phyloP scores from a whole-genome alignment of 2,113 vertebrate genomes.

The Anarrhichthys ocellatus region DNA sequence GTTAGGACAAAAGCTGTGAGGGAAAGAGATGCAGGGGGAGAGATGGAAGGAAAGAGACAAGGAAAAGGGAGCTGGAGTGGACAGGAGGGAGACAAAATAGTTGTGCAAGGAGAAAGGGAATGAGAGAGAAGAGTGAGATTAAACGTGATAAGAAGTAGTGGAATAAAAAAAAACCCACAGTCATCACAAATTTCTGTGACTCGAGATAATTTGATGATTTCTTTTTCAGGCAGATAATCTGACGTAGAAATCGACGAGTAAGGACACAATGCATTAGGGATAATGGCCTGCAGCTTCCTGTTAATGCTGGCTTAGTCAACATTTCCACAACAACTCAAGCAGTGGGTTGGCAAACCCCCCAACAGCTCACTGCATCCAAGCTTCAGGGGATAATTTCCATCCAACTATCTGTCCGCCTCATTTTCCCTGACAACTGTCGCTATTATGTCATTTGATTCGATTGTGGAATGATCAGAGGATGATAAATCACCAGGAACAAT shows the following conservation, averaged over 20 bases:
- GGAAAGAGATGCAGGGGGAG: background rate
- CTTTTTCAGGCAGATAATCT: constrained; percentile 3
- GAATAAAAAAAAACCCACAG: background rate
- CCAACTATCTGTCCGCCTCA: background rate
- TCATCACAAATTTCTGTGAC: background rate
- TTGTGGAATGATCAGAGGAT: background rate
- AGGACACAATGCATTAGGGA: constrained; percentile 15
- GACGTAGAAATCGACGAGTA: background rate
- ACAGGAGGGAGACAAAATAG: background rate
- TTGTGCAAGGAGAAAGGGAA: background rate
- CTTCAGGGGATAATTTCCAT: constrained; percentile 10
- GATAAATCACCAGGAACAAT: background rate
- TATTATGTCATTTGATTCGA: background rate
- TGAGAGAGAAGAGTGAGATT: accelerated
- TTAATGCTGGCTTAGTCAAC: constrained; percentile 1
- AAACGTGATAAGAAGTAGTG: background rate
- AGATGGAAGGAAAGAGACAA: constrained; percentile 5
- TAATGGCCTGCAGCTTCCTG: constrained; percentile 40
- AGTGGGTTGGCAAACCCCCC: background rate
- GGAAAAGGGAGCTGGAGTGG: background rate
- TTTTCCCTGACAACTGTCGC: background rate
- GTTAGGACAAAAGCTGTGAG: constrained; percentile 5
- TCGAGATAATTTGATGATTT: constrained; percentile 1
- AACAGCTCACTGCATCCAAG: background rate
- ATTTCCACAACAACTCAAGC: constrained; percentile 17